Evolutionary conservation across 1,140 invertebrate species (phyloP).

Genomic region (Lysiphlebus fabarum): DNA sequence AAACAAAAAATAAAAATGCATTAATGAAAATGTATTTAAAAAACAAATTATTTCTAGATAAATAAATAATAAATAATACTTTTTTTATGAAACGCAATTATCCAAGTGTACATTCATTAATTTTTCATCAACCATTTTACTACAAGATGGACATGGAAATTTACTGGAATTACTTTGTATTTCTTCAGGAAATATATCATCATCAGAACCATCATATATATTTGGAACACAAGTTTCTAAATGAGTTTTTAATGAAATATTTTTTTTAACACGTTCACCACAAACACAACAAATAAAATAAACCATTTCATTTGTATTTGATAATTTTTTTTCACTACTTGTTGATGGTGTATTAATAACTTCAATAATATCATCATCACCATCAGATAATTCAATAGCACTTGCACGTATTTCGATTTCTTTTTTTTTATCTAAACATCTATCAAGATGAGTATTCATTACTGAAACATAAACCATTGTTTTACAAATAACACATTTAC

Average conservation of each 20-base stretch:
- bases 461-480: too few species aligned
- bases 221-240: conserved; percentile 60
- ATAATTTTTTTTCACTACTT: conserved; percentile 28
- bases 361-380: neutral
- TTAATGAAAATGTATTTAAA: neutral
- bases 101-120: conserved; percentile 50
- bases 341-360: conserved; percentile 30
- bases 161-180: conserved; percentile 11
- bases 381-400: too few species aligned
- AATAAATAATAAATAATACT: neutral
- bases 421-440: too few species aligned
- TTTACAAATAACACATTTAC: too few species aligned
- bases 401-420: too few species aligned
- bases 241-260: conserved; percentile 59
- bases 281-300: conserved; percentile 62
- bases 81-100: conserved; percentile 32
- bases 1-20: too few species aligned
- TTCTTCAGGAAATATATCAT: conserved; percentile 22
- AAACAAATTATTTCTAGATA: neutral
- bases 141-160: conserved; percentile 50
- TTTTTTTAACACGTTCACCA: conserved; percentile 51
- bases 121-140: conserved; percentile 35
- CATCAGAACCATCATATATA: conserved; percentile 43
- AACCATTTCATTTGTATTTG: conserved; percentile 20
- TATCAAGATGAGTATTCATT: too few species aligned